A percentile compares a stretch with the other conserved stretches of the same genome.
Evolutionary conservation across 2,113 vertebrate genomes (phyloP).

Genomic region (Elgaria multicarinata): DNA sequence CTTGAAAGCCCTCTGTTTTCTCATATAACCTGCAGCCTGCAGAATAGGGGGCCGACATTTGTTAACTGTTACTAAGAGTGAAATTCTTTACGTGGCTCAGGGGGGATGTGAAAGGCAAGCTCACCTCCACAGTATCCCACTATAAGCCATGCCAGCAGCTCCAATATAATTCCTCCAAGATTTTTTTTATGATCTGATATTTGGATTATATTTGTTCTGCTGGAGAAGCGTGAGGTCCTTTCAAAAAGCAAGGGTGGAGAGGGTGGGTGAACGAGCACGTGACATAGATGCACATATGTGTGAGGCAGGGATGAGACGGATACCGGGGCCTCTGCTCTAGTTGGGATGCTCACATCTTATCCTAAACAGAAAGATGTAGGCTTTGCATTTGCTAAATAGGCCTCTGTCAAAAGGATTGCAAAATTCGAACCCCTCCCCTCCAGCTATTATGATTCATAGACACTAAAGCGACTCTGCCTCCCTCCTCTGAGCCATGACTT

Average conservation of each 20-base stretch:
- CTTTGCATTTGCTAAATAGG: neutral
- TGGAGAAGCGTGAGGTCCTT: constrained; percentile 59
- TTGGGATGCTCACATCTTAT: neutral
- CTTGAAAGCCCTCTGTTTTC: constrained; percentile 53
- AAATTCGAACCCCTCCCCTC: neutral
- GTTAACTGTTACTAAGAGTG: constrained; percentile 62
- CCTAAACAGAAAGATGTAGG: neutral
- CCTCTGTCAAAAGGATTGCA: neutral
- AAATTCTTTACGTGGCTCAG: constrained; percentile 52
- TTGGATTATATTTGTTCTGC: constrained; percentile 62
- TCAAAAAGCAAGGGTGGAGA: constrained; percentile 50
- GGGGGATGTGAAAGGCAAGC: constrained; percentile 55
- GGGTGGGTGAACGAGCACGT: constrained; percentile 16
- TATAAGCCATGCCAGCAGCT: constrained; percentile 52
- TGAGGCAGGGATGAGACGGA: neutral
- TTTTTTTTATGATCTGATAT: constrained; percentile 65
- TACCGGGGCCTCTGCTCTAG: neutral
- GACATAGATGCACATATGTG: neutral
- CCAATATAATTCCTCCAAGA: constrained; percentile 54
- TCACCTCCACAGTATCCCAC: constrained; percentile 36
- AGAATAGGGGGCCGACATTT: constrained; percentile 38
- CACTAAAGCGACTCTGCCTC: neutral
- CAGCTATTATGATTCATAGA: neutral
- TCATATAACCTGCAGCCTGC: constrained; percentile 33
- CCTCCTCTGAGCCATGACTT: neutral